Conservation (phyloP, 2,888 invertebrate genomes). For the Omphaloscelis lunosa region DNA sequence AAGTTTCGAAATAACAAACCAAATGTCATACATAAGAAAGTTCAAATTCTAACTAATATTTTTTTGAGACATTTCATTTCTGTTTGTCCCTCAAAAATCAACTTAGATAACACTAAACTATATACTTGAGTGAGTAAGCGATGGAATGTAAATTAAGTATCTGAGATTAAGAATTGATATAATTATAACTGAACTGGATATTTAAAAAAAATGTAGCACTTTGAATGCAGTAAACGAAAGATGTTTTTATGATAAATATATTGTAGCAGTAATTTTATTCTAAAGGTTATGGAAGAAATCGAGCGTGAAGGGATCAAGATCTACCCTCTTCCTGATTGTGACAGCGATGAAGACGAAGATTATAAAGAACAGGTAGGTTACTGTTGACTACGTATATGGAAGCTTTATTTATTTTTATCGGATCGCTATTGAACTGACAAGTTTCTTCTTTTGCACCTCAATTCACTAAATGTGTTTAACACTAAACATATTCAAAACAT, state of each 20-base stretch:
- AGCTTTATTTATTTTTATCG: background rate
- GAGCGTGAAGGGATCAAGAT: constrained; percentile 97
- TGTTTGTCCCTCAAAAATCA: background rate
- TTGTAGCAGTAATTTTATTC: background rate
- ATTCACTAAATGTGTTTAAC: background rate
- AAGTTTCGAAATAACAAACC: too few species aligned
- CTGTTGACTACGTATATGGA: background rate
- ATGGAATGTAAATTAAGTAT: background rate
- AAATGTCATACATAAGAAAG: background rate
- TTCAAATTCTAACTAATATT: background rate
- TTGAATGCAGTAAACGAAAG: background rate
- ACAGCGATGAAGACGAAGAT: constrained; percentile 98
- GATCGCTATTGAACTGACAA: background rate
- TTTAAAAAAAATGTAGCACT: background rate
- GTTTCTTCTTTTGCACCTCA: background rate
- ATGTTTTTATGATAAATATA: too few species aligned
- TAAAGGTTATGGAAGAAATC: constrained; percentile 96
- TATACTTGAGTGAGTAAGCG: background rate
- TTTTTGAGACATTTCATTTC: background rate
- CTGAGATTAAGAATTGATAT: background rate
- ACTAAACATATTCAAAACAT: background rate
- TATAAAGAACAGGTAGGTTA: constrained; percentile 95
- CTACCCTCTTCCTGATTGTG: constrained; percentile 98
- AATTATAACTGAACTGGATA: background rate
- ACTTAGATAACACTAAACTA: background rate